Conservation (phyloP, 2,113 vertebrate genomes). For the Theropithecus gelada region DNA sequence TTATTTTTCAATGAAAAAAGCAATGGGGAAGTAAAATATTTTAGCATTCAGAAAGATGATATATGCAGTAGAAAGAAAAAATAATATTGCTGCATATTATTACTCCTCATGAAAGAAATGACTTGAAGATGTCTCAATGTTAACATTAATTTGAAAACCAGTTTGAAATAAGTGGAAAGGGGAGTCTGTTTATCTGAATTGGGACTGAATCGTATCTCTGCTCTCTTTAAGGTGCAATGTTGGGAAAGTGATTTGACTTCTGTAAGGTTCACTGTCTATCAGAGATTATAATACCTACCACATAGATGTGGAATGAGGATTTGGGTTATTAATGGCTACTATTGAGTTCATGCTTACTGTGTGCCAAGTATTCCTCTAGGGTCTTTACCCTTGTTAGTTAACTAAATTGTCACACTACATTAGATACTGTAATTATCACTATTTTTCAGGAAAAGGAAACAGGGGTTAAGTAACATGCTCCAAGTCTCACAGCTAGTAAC, state of each 20-base stretch:
- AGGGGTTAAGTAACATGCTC: neutral
- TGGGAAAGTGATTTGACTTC: neutral
- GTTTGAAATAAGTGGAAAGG: neutral
- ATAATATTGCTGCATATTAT: neutral
- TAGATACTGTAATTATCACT: neutral
- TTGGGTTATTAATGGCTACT: neutral
- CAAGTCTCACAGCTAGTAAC: neutral
- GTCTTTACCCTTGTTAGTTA: slow-evolving; percentile 22
- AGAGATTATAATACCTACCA: neutral
- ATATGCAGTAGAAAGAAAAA: neutral
- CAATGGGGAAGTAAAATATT: neutral
- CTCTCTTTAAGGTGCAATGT: neutral
- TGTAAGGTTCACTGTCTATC: no score
- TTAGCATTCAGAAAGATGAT: neutral
- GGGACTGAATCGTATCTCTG: neutral
- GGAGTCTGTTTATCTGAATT: neutral
- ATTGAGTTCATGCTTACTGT: neutral
- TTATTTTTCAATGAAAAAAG: neutral
- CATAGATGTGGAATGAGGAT: neutral
- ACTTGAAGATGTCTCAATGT: neutral
- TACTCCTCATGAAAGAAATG: neutral
- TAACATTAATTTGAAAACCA: neutral
- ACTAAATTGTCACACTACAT: slow-evolving; percentile 42
- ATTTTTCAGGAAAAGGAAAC: slow-evolving; percentile 32
- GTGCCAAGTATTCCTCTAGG: neutral